phyloP scores from a whole-genome alignment of 2,113 vertebrate species.

The Varanus salvator region DNA sequence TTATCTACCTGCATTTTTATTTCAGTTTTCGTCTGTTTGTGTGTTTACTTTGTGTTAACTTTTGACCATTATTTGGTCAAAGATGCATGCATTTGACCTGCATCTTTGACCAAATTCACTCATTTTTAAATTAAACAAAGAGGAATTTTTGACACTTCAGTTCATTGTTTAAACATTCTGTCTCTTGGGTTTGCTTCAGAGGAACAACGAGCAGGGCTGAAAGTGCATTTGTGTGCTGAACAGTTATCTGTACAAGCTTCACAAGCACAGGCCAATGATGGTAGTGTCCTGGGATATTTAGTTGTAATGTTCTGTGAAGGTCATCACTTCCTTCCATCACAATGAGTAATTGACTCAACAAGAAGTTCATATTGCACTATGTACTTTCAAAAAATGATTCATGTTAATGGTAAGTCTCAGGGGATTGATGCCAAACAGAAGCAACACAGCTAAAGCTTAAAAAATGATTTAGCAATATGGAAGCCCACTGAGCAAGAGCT shows the following conservation, averaged over 20 bases:
- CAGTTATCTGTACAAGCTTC: constrained; percentile 45
- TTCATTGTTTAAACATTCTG: constrained; percentile 29
- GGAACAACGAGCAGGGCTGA: neutral
- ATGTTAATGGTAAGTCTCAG: constrained; percentile 80
- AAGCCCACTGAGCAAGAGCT: constrained; percentile 69
- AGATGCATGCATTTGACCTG: neutral
- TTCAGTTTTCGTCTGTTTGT: neutral
- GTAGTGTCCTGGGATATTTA: constrained; percentile 70
- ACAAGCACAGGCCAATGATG: constrained; percentile 56
- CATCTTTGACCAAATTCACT: neutral
- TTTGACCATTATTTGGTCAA: neutral
- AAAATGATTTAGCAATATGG: constrained; percentile 82
- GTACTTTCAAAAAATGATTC: constrained; percentile 81
- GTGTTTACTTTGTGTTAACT: neutral
- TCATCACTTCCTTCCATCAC: constrained; percentile 77
- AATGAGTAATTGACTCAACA: constrained; percentile 79
- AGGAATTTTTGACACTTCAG: neutral
- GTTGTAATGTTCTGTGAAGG: constrained; percentile 77
- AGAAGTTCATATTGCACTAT: constrained; percentile 75
- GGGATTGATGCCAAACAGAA: constrained; percentile 82
- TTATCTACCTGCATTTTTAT: neutral
- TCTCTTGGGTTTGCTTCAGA: neutral
- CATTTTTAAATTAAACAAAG: constrained; percentile 10
- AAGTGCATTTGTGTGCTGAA: neutral
- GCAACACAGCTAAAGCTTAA: constrained; percentile 81